Evolutionary conservation across 2,113 vertebrate species (phyloP), one percentile per base, ranked within the genome.

Genomic region (Syngnathus scovelli): DNA sequence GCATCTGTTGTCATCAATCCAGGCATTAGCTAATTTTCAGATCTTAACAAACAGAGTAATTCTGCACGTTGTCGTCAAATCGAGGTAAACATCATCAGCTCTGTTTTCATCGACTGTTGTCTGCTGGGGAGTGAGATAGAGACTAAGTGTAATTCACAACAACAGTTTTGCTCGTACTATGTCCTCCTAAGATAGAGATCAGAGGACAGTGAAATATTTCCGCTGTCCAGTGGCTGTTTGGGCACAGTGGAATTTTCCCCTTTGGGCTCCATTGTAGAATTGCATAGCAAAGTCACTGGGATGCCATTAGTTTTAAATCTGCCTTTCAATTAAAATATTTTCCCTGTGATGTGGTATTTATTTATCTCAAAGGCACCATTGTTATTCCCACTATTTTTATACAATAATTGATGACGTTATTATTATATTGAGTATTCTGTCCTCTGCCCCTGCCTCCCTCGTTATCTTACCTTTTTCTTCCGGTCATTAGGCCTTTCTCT

Each of bases 141-240:
- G 6, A 41, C 39, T 9, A 38, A 70, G 11, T n/a, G 49, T 18
- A 36, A 55, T 71, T 75, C 55, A 72, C 54, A 76, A 56, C 59
- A 54, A 71, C 56, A 23, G 60, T 60, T 76, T 69, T 67, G 70
- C 61, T 77, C 59, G 38, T 66, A 33, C 27, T 33, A 55, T 65
- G 44, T 36, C 33, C 41, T 64, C 19, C 10, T 39, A 9, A 68
- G 86, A 87, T 88, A 83, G 9, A 61, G 77, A 88, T 90, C 86
- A 80, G 68, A 83, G 68, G 51, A 68, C 63, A 80, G 72, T 63
- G 78, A 86, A 89, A 83, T 67, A 65, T 79, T 90, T 91, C 90
- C 83, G 78, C 72, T 69, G 73, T 86, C 85, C 80, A 81, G 72
- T 70, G 68, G 66, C 70, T 75, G 61, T 67, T n/a, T 61, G 66